phyloP scores from a whole-genome alignment of 1,140 invertebrate species.

The Macrosteles quadrilineatus region DNA sequence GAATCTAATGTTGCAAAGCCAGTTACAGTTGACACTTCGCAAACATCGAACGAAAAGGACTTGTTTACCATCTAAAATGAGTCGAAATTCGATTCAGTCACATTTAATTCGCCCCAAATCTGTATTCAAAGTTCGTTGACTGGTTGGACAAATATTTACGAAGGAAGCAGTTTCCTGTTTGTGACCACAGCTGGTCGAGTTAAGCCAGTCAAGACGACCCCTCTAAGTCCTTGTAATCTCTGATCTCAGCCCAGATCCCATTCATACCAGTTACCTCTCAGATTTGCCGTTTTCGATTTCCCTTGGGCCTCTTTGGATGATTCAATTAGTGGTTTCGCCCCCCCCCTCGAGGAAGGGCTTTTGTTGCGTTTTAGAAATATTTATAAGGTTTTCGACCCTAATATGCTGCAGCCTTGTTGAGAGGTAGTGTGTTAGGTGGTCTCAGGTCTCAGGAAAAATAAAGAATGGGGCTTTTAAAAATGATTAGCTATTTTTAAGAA shows the following conservation, averaged over 20 bases:
- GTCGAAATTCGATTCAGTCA: too few species aligned
- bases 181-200: not conserved
- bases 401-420: too few species aligned
- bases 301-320: slow-evolving; percentile 11
- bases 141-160: slow-evolving; percentile 4
- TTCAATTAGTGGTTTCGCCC: slow-evolving; percentile 11
- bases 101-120: too few species aligned
- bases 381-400: not conserved
- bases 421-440: too few species aligned
- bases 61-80: too few species aligned
- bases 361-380: not conserved
- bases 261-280: not conserved
- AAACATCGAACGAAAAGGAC: too few species aligned
- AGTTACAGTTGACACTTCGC: too few species aligned
- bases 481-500: too few species aligned
- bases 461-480: too few species aligned
- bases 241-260: not conserved
- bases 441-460: too few species aligned
- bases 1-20: too few species aligned
- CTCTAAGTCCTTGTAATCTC: not conserved
- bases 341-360: not conserved
- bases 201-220: not conserved
- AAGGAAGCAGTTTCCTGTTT: slow-evolving; percentile 13
- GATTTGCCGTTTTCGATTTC: slow-evolving; percentile 5
- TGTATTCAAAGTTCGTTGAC: too few species aligned